Percentiles rank a stretch among this genome's conserved stretches.
Evolutionary conservation across 2,797 vertebrate genomes (phyloP).

Genomic region (Cephalopachus bancanus): DNA sequence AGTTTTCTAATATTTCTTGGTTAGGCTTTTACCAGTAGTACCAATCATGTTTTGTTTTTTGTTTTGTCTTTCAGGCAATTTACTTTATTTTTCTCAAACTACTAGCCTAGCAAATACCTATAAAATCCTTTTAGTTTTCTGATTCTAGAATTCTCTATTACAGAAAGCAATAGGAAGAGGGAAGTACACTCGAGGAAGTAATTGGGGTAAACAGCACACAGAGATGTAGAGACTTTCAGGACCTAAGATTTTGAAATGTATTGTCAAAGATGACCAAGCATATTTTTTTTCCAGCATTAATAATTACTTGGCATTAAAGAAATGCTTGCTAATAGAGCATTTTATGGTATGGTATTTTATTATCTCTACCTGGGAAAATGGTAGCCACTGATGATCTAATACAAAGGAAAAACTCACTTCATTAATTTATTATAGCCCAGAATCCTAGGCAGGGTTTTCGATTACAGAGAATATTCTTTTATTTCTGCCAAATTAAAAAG

Average conservation of each 20-base stretch:
- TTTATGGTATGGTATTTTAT: conserved; percentile 77
- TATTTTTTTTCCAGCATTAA: conserved; percentile 72
- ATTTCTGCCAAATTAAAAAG: conserved; percentile 78
- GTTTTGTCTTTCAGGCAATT: not conserved
- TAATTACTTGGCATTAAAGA: conserved; percentile 71
- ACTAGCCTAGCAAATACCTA: not conserved
- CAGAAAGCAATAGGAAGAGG: not conserved
- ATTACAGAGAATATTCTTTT: conserved; percentile 71
- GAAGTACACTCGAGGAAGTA: not conserved
- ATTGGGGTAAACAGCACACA: not conserved
- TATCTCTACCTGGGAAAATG: conserved; percentile 75
- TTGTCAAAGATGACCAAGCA: conserved; percentile 70
- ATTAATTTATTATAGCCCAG: conserved; percentile 73
- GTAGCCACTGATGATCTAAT: conserved; percentile 77
- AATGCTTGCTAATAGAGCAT: conserved; percentile 77
- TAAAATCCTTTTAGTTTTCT: not conserved
- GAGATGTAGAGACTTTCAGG: not conserved
- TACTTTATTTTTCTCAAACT: not conserved
- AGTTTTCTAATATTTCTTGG: not conserved
- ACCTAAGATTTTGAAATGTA: conserved; percentile 48
- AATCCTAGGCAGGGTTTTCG: conserved; percentile 70
- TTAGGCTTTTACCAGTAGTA: not conserved
- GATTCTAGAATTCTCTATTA: not conserved
- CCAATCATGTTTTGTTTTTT: not conserved
- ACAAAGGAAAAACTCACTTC: conserved; percentile 64